A percentile compares a stretch with the other conserved stretches of the same genome.
Conservation (phyloP, 2,797 vertebrate genomes). For the Tangara arthus region DNA sequence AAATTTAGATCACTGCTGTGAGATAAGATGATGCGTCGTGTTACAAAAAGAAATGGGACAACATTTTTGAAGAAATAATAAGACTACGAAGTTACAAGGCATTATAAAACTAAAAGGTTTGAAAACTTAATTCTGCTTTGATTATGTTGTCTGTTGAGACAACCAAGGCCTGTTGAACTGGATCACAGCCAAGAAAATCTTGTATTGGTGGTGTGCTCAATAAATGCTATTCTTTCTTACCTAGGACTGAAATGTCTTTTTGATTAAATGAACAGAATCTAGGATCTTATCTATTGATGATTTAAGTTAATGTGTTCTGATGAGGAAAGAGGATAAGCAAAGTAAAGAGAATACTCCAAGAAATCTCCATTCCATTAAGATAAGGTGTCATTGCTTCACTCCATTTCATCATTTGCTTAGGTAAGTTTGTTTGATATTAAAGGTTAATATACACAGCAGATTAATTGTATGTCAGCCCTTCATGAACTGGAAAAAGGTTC, state of each 20-base stretch:
- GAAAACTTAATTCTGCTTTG: not conserved
- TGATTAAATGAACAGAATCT: not conserved
- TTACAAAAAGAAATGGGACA: not conserved
- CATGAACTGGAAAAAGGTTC: not conserved
- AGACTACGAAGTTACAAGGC: not conserved
- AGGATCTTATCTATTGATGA: not conserved
- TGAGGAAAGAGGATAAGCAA: not conserved
- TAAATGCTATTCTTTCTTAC: not conserved
- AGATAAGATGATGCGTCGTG: not conserved
- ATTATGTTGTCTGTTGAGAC: not conserved
- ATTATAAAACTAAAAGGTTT: not conserved
- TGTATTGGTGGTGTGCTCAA: not conserved
- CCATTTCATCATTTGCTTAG: not conserved
- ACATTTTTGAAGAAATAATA: not conserved
- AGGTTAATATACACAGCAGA: not conserved
- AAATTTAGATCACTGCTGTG: not conserved
- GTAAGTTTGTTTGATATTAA: not conserved
- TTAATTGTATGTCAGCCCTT: not conserved
- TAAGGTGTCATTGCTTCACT: not conserved
- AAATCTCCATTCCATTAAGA: not conserved
- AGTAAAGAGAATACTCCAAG: not conserved
- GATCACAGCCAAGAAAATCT: not conserved
- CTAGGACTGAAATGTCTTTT: not conserved
- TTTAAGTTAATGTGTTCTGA: not conserved
- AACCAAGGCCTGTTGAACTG: not conserved